These are phyloP conservation scores for Trachythela sp. DNA, from an alignment of 64 coral and sea anemone genomes.

Conservation along the genomic window DNA sequence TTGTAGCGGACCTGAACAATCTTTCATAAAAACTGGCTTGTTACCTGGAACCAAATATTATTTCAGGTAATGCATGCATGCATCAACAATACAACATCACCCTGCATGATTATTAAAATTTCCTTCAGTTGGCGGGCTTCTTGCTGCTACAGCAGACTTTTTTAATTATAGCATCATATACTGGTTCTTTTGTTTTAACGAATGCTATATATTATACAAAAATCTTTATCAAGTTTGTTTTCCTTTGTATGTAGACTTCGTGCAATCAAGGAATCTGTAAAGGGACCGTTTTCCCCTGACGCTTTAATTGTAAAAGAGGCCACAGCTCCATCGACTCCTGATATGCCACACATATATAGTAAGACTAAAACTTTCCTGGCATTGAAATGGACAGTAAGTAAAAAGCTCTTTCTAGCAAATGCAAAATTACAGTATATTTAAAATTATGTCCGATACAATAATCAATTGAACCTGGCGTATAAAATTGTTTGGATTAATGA, in stretches of 20 bases:
- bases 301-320: conserved; percentile 52
- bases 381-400: conserved; percentile 84
- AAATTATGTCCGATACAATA: no score
- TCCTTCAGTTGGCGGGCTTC: no score
- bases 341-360: conserved; percentile 46
- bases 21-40: neutral
- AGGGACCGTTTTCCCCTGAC: conserved; percentile 77
- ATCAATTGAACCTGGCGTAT: neutral
- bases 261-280: conserved; percentile 65
- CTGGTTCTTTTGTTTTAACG: no score
- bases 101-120: no score
- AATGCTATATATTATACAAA: no score
- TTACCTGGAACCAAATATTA: neutral
- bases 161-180: no score
- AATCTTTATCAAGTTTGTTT: no score
- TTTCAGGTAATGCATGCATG: neutral
- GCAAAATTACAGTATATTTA: neutral
- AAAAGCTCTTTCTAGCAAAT: neutral
- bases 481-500: no score
- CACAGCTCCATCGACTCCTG: conserved; percentile 63
- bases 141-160: no score
- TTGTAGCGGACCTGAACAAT: neutral
- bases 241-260: conserved; percentile 42
- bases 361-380: conserved; percentile 80
- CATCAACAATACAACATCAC: no score